phyloP scores from a whole-genome alignment of 2,113 vertebrate species.

The Oceanodroma tethys region DNA sequence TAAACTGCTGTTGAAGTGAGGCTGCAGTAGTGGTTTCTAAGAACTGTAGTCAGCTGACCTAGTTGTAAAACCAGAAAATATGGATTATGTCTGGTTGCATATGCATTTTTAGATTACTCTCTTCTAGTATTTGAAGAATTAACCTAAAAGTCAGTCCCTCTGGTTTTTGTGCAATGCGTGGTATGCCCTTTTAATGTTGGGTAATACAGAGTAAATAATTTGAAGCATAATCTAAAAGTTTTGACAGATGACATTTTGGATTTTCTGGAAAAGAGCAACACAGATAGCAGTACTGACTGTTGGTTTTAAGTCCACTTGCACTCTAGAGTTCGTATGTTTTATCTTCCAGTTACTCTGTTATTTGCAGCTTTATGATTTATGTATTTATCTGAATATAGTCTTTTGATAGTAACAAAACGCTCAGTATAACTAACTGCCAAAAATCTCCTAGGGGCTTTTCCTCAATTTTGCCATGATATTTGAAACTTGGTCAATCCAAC shows the following conservation, averaged over 20 bases:
- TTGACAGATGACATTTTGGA: not conserved
- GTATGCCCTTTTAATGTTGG: not conserved
- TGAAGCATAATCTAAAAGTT: not conserved
- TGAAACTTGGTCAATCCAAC: not conserved
- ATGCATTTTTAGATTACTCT: not conserved
- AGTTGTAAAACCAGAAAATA: not conserved
- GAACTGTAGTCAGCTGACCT: not conserved
- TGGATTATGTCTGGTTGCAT: not conserved
- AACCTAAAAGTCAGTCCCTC: not conserved
- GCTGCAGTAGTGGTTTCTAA: not conserved
- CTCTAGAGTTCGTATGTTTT: not conserved
- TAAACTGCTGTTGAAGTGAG: not conserved
- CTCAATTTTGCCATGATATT: not conserved
- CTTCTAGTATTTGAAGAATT: not conserved
- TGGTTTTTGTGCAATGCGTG: not conserved
- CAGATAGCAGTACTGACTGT: not conserved
- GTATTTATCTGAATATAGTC: not conserved
- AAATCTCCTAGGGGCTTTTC: not conserved
- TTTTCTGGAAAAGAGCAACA: not conserved
- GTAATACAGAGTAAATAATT: not conserved
- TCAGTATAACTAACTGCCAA: not conserved
- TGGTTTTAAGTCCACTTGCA: not conserved
- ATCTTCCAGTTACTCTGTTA: not conserved
- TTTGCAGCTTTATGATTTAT: not conserved
- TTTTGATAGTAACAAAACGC: not conserved